A percentile compares a stretch with the other conserved stretches of the same genome.
phyloP scores from a whole-genome alignment of 1,140 invertebrate species.

The Delia radicum region DNA sequence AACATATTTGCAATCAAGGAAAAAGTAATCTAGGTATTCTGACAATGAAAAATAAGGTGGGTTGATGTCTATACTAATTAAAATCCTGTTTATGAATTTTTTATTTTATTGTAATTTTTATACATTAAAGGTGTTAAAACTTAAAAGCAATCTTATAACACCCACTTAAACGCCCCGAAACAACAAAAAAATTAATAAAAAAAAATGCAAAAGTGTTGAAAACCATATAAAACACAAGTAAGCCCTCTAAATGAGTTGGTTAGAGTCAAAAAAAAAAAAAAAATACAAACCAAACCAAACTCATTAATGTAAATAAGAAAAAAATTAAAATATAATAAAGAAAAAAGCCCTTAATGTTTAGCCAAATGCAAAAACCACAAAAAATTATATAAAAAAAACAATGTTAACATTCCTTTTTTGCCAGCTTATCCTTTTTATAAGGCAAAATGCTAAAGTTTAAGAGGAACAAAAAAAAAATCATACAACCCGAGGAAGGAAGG shows the following conservation, averaged over 20 bases:
- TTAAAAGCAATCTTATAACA: conserved; percentile 16
- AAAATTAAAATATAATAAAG: not conserved
- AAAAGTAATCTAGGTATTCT: too few relatives aligned
- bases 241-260: not conserved
- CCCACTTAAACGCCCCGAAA: conserved; percentile 10
- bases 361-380: conserved; percentile 13
- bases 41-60: too few relatives aligned
- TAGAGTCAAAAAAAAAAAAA: too few relatives aligned
- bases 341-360: not conserved
- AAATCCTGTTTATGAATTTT: not conserved
- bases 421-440: not conserved
- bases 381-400: not conserved
- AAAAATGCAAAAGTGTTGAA: conserved; percentile 9
- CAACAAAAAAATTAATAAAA: not conserved
- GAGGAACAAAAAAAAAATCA: not conserved
- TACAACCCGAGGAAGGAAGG: not conserved
- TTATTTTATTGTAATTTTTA: too few relatives aligned
- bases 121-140: conserved; percentile 1
- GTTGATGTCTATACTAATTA: not conserved
- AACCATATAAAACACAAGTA: not conserved
- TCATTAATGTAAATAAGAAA: conserved; percentile 5
- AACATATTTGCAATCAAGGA: too few relatives aligned
- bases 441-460: too few relatives aligned
- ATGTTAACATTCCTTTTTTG: not conserved
- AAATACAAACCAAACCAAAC: too few relatives aligned